These are phyloP conservation scores for Nebria brevicollis DNA, from an alignment of 2,888 invertebrate species.

Conservation along the genomic window DNA sequence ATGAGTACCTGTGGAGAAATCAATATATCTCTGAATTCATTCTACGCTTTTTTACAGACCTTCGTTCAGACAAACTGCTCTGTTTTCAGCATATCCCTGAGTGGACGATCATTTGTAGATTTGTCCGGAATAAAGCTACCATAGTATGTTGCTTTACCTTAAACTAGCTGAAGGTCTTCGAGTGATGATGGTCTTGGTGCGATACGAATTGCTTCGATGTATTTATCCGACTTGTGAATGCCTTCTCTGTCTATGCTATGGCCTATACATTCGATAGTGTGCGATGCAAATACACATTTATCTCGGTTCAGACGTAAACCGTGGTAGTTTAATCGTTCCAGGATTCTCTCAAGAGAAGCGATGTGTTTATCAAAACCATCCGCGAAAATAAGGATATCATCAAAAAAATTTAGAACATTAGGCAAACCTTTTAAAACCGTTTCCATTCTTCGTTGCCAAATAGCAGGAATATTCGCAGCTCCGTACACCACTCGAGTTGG, in stretches of 20 bases:
- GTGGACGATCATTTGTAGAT: slow-evolving; percentile 37
- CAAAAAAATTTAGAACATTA: slow-evolving; percentile 29
- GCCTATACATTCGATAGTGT: no score
- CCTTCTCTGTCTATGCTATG: no score
- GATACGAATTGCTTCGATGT: slow-evolving; percentile 46
- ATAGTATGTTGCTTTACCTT: slow-evolving; percentile 46
- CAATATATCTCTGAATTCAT: slow-evolving; percentile 35
- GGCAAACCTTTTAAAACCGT: slow-evolving; percentile 33
- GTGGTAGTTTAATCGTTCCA: slow-evolving; percentile 36
- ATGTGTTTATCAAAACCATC: slow-evolving; percentile 20
- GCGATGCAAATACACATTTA: no score
- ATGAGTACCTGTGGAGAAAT: slow-evolving; percentile 49
- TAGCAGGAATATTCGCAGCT: slow-evolving; percentile 50
- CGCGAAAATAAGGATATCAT: slow-evolving; percentile 29
- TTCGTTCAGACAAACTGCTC: background rate
- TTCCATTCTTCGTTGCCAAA: slow-evolving; percentile 49
- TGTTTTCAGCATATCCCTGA: no score
- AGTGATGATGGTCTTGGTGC: slow-evolving; percentile 46
- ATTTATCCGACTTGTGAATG: slow-evolving; percentile 28
- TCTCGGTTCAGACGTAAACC: slow-evolving; percentile 46
- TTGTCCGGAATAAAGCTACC: slow-evolving; percentile 48
- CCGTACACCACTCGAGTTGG: slow-evolving; percentile 28
- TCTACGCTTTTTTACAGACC: background rate
- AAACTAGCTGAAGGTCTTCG: slow-evolving; percentile 39
- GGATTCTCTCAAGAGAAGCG: background rate